These are phyloP conservation scores for Eurytoma adleriae DNA, from an alignment of 2,888 invertebrate species.

Conservation along the genomic window DNA sequence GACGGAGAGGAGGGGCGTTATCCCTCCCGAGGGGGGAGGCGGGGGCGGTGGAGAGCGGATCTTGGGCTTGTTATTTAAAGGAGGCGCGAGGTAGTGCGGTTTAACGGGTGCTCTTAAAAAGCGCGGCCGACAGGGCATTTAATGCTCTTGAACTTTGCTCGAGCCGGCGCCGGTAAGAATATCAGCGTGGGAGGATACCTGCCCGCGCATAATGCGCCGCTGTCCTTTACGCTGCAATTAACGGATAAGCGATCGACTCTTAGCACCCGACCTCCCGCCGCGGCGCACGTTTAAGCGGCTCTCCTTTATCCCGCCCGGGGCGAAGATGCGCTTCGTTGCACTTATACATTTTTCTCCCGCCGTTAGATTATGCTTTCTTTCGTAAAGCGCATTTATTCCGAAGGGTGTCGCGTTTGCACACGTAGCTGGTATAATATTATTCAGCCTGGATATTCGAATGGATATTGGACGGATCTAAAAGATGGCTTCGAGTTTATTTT, in stretches of 20 bases:
- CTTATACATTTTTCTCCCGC: conserved; percentile 30
- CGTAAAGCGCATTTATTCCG: background rate
- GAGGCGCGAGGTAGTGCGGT: conserved; percentile 26
- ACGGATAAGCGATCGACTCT: conserved; percentile 53
- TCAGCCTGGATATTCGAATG: too few relatives aligned
- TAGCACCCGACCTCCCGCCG: background rate
- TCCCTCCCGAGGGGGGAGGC: background rate
- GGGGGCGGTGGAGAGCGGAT: too few relatives aligned
- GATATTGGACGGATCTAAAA: too few relatives aligned
- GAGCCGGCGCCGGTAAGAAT: conserved; percentile 24
- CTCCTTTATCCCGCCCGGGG: background rate
- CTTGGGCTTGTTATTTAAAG: conserved; percentile 34
- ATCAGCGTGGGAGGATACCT: conserved; percentile 34
- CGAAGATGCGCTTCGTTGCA: conserved; percentile 25
- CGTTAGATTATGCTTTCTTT: background rate
- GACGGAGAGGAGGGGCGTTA: background rate
- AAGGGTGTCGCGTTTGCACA: too few relatives aligned
- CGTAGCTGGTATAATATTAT: too few relatives aligned
- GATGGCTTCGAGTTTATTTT: too few relatives aligned
- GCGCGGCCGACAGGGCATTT: conserved; percentile 31
- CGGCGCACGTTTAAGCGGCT: background rate
- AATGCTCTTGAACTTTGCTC: conserved; percentile 46
- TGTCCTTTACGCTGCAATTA: conserved; percentile 56
- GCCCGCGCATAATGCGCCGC: conserved; percentile 51
- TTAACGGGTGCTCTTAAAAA: conserved; percentile 45